A percentile compares a stretch with the other conserved stretches of the same genome.
phyloP scores from a whole-genome alignment of 2,797 vertebrate species.

The Enteromius trimaculatus region DNA sequence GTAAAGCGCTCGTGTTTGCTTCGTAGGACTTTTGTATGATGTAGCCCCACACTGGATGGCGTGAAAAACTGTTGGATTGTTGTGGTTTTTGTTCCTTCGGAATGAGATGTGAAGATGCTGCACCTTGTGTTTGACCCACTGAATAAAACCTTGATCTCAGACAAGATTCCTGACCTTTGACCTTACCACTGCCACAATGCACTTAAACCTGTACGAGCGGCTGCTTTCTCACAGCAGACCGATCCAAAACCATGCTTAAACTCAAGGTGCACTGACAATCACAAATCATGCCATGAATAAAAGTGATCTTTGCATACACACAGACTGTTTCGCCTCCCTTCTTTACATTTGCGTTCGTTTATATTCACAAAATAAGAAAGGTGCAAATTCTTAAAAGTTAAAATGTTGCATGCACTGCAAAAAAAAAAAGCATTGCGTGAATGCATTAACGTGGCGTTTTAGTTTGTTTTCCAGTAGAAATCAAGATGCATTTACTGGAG shows the following conservation, averaged over 20 bases:
- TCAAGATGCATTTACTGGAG: neutral
- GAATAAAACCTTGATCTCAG: conserved; percentile 32
- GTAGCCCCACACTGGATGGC: conserved; percentile 12
- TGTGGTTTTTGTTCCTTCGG: conserved; percentile 39
- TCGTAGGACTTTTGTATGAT: conserved; percentile 29
- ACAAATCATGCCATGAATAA: conserved; percentile 80
- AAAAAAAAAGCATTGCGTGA: neutral
- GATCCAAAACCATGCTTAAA: conserved; percentile 43
- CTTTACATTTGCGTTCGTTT: neutral
- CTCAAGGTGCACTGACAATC: conserved; percentile 81
- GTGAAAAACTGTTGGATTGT: conserved; percentile 30
- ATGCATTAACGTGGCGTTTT: neutral
- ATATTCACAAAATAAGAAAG: neutral
- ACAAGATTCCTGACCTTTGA: conserved; percentile 43
- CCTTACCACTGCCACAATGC: conserved; percentile 47
- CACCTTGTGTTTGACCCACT: conserved; percentile 61
- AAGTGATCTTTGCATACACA: conserved; percentile 55
- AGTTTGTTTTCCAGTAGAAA: neutral
- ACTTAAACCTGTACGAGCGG: conserved; percentile 38
- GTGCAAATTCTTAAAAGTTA: no score
- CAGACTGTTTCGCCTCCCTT: neutral
- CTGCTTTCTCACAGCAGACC: conserved; percentile 6
- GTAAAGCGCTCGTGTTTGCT: conserved; percentile 12
- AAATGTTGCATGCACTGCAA: neutral
- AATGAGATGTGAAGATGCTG: conserved; percentile 47